phyloP scores from a whole-genome alignment of 2,113 vertebrate species.

The Sturnira hondurensis region DNA sequence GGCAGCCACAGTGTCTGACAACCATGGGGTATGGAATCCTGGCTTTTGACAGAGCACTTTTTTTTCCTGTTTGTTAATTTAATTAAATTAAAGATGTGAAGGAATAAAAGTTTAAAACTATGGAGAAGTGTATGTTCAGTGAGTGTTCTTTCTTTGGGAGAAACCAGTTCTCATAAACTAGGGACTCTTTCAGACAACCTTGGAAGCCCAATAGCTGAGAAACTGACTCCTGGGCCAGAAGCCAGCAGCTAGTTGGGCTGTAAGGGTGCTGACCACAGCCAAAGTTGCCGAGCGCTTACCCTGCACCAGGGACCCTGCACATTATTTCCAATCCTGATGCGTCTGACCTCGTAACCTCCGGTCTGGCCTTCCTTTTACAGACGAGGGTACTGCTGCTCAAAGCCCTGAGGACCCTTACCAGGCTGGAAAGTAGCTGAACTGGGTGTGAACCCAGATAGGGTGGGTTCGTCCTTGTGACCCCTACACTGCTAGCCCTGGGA shows the following conservation, averaged over 20 bases:
- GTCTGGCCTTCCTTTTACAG: not conserved
- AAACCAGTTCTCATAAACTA: not conserved
- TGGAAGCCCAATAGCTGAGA: not conserved
- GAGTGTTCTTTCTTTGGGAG: not conserved
- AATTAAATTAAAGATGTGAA: conserved; percentile 14
- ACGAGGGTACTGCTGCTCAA: not conserved
- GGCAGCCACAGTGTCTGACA: not conserved
- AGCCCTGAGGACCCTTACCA: not conserved
- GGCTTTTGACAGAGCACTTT: not conserved
- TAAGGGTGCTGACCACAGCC: not conserved
- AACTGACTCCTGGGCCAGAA: not conserved
- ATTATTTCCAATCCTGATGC: not conserved
- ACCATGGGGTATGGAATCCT: not conserved
- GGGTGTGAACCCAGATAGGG: not conserved
- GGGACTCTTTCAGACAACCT: not conserved
- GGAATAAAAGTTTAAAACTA: not conserved
- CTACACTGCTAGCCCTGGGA: not conserved
- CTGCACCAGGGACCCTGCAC: not conserved
- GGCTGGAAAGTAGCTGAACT: not conserved
- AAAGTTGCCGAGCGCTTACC: not conserved
- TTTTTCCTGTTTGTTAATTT: not conserved
- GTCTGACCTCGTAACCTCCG: rapidly evolving
- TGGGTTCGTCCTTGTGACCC: not conserved
- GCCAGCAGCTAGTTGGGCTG: not conserved
- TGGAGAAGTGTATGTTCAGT: not conserved